Evolutionary conservation across 2,888 invertebrate species (phyloP), one percentile per base, ranked within the genome.

Genomic region (Gnatocerus cornutus): DNA sequence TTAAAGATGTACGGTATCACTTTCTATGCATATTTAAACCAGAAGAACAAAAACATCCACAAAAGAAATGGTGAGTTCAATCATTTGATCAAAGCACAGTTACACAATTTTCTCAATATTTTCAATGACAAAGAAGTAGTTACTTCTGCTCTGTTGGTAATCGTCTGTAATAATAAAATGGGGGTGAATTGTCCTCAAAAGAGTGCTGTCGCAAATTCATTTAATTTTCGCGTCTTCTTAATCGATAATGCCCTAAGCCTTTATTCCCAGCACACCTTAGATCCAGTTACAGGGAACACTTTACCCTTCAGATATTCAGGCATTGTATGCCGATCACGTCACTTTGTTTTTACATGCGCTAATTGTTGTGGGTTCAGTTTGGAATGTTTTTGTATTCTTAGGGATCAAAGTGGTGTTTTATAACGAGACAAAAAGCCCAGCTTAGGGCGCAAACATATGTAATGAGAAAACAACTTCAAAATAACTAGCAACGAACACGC

Each of bases 261-360:
- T 27, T 16, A 21, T 41, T 56, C 27, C 16, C 1, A 7, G 12
- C 41, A 14, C 56, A 56, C 56, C 41, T 56, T 56, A 16, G 27
- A 56, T 41, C 41, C 7, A 45, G 43, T 45, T 45, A 9, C 30
- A 4, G 27, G 37, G 46, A 45, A 27, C 43, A 45, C 29, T 37
- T 61, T 33, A 13, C 21, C 27, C 58, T 45, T 72, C 27, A 41
- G 56, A 41, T 39, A 56, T 41, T n/a, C 27, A 16, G 71, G 67
- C 56, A 66, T 50, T 58, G 65, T 65, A 74, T 71, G 65, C 72
- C 71, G 74, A 71, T 72, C 74, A 74, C 74, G 74, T 69, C 68
- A 66, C 43, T 21, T 46, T 21, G 64, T 71, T 74, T 71, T 72
- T 71, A 66, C 63, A 68, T 58, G 67, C 71, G 69, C 72, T 74